Conservation (phyloP, 2,113 vertebrate genomes). For the Zosterops japonicus region DNA sequence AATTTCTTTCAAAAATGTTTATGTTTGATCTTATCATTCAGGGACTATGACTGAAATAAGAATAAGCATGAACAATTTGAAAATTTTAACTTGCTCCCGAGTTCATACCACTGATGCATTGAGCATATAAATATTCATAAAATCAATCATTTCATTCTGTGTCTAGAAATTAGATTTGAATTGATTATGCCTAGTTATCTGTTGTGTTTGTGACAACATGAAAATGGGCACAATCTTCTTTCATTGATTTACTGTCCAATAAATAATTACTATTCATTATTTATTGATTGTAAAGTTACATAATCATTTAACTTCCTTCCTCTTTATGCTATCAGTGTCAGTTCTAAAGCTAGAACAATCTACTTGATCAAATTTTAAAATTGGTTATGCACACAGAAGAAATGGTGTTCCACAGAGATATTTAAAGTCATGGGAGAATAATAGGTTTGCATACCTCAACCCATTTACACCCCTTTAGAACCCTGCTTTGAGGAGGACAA, state of each 20-base stretch:
- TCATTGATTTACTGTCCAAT: constrained; percentile 72
- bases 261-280: constrained; percentile 71
- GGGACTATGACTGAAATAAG: background rate
- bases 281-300: constrained; percentile 69
- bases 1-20: background rate
- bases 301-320: constrained; percentile 52
- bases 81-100: background rate
- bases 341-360: constrained; percentile 20
- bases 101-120: constrained; percentile 27
- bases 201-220: constrained; percentile 66
- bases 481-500: background rate
- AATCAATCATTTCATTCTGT: constrained; percentile 43
- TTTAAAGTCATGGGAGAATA: background rate
- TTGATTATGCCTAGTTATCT: constrained; percentile 68
- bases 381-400: background rate
- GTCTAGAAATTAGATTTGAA: constrained; percentile 65
- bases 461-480: background rate
- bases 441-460: background rate
- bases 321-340: constrained; percentile 30
- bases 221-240: constrained; percentile 61
- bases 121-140: constrained; percentile 67
- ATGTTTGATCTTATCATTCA: background rate
- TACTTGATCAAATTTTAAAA: constrained; percentile 31
- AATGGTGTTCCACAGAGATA: background rate
- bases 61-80: background rate